Conservation (phyloP, 2,113 vertebrate species). For the Mirounga angustirostris region DNA sequence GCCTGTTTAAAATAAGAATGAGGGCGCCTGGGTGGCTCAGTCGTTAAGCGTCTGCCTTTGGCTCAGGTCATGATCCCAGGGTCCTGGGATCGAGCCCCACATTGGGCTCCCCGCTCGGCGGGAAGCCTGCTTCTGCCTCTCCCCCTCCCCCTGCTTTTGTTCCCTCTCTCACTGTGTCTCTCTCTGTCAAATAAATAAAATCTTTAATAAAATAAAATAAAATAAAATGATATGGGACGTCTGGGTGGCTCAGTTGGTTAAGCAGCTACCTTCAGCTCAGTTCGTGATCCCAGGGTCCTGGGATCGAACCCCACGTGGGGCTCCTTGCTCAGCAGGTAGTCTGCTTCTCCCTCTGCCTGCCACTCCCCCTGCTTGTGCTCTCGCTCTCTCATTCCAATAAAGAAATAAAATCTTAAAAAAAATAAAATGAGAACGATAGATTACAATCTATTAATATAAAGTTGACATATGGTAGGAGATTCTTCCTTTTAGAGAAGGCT, state of each 20-base stretch:
- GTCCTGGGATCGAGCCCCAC: background rate
- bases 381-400: background rate
- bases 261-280: background rate
- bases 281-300: background rate
- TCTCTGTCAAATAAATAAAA: too few species aligned
- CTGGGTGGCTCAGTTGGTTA: too few species aligned
- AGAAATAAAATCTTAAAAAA: background rate
- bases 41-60: background rate
- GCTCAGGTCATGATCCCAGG: background rate
- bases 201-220: background rate
- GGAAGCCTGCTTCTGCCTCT: background rate
- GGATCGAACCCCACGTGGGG: background rate
- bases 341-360: background rate
- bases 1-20: background rate
- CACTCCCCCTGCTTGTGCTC: background rate
- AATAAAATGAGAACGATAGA: background rate
- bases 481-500: background rate
- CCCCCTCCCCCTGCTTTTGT: background rate
- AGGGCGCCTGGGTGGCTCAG: too few species aligned
- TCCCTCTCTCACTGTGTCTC: background rate
- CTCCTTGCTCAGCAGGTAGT: background rate
- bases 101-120: too few species aligned
- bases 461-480: background rate
- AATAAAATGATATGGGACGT: background rate
- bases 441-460: background rate